Percentiles rank a stretch among this genome's conserved stretches.
Conservation (phyloP, 2,797 vertebrate species). For the Momotus momota region DNA sequence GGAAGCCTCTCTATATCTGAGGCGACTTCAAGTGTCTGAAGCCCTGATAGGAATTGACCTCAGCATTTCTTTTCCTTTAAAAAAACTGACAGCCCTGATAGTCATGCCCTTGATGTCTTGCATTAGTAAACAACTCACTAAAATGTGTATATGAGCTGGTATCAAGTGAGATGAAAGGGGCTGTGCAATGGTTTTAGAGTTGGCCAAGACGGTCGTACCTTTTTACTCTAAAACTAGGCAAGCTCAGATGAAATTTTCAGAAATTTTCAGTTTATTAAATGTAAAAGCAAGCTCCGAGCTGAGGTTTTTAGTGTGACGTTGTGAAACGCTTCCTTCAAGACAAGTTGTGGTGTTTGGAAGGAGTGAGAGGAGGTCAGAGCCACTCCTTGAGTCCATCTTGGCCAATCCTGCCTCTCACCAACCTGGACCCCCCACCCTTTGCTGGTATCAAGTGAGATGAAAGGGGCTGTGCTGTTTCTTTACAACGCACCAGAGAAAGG, state of each 20-base stretch:
- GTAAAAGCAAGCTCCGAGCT: not conserved
- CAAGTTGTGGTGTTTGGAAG: not conserved
- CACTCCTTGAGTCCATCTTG: not conserved
- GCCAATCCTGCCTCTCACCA: not conserved
- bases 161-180: not conserved
- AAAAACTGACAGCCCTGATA: not conserved
- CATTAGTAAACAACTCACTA: not conserved
- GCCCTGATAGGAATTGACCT: not conserved
- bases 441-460: too few species aligned
- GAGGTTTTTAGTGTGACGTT: not conserved
- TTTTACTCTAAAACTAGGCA: not conserved
- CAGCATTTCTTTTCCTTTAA: not conserved
- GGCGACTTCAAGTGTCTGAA: not conserved
- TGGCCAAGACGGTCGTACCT: not conserved
- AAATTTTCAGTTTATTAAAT: not conserved
- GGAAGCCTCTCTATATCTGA: not conserved
- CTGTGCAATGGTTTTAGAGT: not conserved
- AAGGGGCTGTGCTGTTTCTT: not conserved
- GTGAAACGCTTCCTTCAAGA: not conserved
- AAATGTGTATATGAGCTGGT: fast-evolving
- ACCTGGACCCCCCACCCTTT: fast-evolving
- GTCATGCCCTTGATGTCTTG: not conserved
- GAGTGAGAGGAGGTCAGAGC: not conserved
- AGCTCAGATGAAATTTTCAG: not conserved
- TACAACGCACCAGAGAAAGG: not conserved